A percentile compares a stretch with the other conserved stretches of the same genome.
phyloP scores from a whole-genome alignment of 2,797 vertebrate genomes.

The Alca torda region DNA sequence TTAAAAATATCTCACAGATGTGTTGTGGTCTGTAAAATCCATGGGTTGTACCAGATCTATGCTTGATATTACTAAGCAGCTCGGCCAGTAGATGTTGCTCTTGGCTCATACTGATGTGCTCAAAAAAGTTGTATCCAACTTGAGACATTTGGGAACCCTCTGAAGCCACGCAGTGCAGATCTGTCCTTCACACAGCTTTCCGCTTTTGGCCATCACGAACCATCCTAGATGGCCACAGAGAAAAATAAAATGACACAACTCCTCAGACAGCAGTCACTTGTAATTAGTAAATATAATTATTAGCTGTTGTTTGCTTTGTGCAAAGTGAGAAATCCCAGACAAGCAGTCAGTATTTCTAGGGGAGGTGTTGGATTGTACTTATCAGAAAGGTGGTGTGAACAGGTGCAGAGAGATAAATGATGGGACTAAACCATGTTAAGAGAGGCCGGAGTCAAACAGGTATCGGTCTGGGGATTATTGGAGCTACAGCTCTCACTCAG shows the following conservation, averaged over 20 bases:
- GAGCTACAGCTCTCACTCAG: neutral
- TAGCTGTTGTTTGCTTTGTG: neutral
- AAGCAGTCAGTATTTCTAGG: neutral
- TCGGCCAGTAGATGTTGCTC: slow-evolving; percentile 56
- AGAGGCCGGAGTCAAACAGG: neutral
- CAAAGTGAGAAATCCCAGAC: neutral
- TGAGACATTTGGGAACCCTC: neutral
- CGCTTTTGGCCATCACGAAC: neutral
- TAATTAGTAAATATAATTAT: neutral
- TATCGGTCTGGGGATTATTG: neutral
- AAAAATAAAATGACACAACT: neutral
- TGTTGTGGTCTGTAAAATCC: neutral
- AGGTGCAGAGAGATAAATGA: neutral
- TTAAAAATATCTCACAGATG: neutral
- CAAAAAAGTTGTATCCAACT: neutral
- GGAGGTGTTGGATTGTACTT: neutral
- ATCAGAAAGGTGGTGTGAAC: neutral
- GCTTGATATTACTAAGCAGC: neutral
- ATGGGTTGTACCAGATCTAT: neutral
- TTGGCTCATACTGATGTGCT: slow-evolving; percentile 26
- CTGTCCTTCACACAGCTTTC: neutral
- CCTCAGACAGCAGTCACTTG: neutral
- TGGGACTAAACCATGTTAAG: neutral
- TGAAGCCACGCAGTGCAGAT: neutral
- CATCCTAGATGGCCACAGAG: neutral